Evolutionary conservation across 35 echinoderm and acorn worm genomes (phyloP).

Genomic region (Lytechinus variegatus): DNA sequence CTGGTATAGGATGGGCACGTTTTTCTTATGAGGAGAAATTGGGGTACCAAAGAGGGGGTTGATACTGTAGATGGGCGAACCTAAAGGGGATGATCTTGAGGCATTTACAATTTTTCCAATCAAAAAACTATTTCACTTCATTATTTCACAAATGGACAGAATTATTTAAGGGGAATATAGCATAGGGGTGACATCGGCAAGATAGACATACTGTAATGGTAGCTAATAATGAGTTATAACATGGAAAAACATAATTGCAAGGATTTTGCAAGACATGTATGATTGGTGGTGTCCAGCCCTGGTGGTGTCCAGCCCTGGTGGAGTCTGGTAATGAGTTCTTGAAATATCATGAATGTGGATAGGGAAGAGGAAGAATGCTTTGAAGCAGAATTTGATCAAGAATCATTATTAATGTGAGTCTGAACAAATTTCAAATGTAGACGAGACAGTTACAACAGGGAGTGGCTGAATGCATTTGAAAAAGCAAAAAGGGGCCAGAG

Average conservation of each 20-base stretch:
- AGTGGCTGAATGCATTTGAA: too few relatives aligned
- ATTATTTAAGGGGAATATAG: not conserved
- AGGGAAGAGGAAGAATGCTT: too few relatives aligned
- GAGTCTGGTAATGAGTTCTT: not conserved
- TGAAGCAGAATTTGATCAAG: too few relatives aligned
- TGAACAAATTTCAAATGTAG: too few relatives aligned
- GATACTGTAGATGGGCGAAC: not conserved
- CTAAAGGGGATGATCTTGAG: not conserved
- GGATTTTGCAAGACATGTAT: not conserved
- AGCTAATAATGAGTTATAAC: not conserved
- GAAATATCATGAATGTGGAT: too few relatives aligned
- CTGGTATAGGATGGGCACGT: not conserved
- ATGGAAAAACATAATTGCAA: not conserved
- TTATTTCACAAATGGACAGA: too few relatives aligned
- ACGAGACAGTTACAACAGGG: too few relatives aligned
- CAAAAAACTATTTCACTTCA: too few relatives aligned
- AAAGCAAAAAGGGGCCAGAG: too few relatives aligned
- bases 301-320: too few relatives aligned
- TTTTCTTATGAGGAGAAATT: not conserved
- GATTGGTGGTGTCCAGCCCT: not conserved
- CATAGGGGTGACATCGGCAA: not conserved
- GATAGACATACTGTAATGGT: not conserved
- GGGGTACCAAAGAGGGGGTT: not conserved
- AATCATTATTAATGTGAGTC: too few relatives aligned
- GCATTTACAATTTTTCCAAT: too few relatives aligned